Base-by-base conservation (phyloP, 2,888 invertebrate species). In the Pyrrhosoma nymphula region DNA sequence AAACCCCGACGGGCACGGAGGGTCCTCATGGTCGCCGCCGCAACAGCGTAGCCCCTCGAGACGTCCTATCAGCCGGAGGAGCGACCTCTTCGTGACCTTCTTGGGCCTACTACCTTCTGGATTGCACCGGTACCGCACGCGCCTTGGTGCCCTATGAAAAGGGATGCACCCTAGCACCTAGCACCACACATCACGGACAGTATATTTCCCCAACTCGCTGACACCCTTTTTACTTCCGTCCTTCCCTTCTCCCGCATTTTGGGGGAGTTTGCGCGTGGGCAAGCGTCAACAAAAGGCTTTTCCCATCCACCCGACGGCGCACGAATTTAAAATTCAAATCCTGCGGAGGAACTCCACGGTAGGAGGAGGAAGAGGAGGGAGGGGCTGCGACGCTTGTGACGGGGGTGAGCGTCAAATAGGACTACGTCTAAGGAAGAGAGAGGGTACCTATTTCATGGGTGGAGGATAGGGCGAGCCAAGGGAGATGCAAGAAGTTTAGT, bases 301-400 rank as follows among this genome's bases (percentile, higher is more conserved):
- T n/a, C 35, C 47, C 69, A 47, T 60, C 20, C 69, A n/a, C 8
- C 26, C 69, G 60, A 60, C 60, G 82, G 82, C 82, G n/a, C 82
- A 82, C 82, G 30, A 35, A 82, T 82, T 82, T 82, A 82, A 82
- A 82, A 35, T 82, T 82, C 30, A 82, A 82, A 82, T 82, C 82
- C 35, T 3, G 30, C 82, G 82, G 35, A 82, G 35, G 82, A 35
- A 69, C 69, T 69, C 60, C 60, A 20, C 60, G 12, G 60, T 60
- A 20, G 60, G 60, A 16, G 20, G 60, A 12, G 2, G 20, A 60
- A 60, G 10, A 60, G 60, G 60, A 56, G 16, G 60, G 12, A 1
- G 10, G 60, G 60, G 20, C 60, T 60, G 60, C 60, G 60, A 60
- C 60, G 60, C 60, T 4, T 60, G 12, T 20, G 60, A 20, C 60